Percentiles rank a stretch among this genome's conserved stretches.
These are phyloP conservation scores for Halcyon leucocephala DNA, from an alignment of 2,797 vertebrate genomes.

Conservation along the genomic window DNA sequence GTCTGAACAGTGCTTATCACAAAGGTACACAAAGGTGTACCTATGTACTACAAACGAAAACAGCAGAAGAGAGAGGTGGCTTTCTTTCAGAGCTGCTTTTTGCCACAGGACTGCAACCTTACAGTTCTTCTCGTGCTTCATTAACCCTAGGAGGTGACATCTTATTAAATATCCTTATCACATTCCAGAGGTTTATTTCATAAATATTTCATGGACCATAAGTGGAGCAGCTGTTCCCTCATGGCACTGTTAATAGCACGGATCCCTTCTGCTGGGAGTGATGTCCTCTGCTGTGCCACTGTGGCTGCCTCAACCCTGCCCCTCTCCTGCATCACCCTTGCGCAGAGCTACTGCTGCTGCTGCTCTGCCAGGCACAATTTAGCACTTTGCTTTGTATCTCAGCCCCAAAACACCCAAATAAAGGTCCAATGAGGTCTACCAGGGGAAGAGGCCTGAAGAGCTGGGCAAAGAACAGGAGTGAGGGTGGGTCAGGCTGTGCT, in stretches of 20 bases:
- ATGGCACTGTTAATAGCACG: not conserved
- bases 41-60: not conserved
- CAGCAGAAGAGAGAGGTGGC: fast-evolving
- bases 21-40: too few species aligned
- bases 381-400: not conserved
- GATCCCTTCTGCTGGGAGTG: not conserved
- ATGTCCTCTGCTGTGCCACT: fast-evolving
- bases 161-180: constrained; percentile 10
- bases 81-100: not conserved
- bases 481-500: fast-evolving
- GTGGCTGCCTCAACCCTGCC: not conserved
- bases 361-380: not conserved
- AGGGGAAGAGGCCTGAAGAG: not conserved
- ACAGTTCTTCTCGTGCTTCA: not conserved
- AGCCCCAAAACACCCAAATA: not conserved
- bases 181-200: constrained; percentile 23
- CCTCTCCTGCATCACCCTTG: not conserved
- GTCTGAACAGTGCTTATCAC: not conserved
- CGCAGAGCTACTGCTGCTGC: not conserved
- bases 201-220: not conserved
- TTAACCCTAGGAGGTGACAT: not conserved
- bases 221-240: constrained; percentile 18
- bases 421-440: not conserved
- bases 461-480: fast-evolving
- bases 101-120: not conserved